Evolutionary conservation across 2,113 vertebrate genomes (phyloP), one percentile per base, ranked within the genome.

Genomic region (Cyanoramphus novaezelandiae): DNA sequence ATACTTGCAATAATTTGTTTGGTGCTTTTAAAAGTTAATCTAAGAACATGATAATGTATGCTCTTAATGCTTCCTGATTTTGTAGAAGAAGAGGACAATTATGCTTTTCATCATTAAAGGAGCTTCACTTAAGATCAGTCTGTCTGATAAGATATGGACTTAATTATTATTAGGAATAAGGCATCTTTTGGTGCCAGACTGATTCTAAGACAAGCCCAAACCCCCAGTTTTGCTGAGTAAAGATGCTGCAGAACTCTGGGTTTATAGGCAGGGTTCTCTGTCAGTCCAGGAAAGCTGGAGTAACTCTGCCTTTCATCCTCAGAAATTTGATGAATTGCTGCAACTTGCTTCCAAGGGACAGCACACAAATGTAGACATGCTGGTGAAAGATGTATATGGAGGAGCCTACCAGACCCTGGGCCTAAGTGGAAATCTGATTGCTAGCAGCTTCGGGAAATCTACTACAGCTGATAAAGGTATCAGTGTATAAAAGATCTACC

Each of bases 401-500:
- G 99, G 99, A 2, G 99, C 99, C n/a, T 99, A 98, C 70, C 98
- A 99, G 62, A 99, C 98, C 27, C 97, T 99, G 93, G 99, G 99
- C 29, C 96, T 99, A 63, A 99, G 99, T 7, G 99, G 99, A 33
- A 99, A 99, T 82, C 98, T 99, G 53, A 99, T 99, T 11, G 99
- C 99, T 1, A 99, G 99, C 97, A 99, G 99, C 96, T 99, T 99
- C 21, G 99, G 99, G 69, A 99, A 99, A 75, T 99, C 99, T 23
- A 99, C 99, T 39, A 99, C 99, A 7, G 97, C 98, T 16, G 98
- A 99, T 96, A 98, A 97, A 99, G 99, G 99, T 99, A 98, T 39
- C 41, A 41, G 16, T 6, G 1, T 29, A 1, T 9, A 31, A 44
- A 23, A 17, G 7, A 23, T 15, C 50, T 41, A 2, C 55, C 29